Evolutionary conservation across 2,113 vertebrate genomes (phyloP).

Genomic region (Cheirogaleus medius): DNA sequence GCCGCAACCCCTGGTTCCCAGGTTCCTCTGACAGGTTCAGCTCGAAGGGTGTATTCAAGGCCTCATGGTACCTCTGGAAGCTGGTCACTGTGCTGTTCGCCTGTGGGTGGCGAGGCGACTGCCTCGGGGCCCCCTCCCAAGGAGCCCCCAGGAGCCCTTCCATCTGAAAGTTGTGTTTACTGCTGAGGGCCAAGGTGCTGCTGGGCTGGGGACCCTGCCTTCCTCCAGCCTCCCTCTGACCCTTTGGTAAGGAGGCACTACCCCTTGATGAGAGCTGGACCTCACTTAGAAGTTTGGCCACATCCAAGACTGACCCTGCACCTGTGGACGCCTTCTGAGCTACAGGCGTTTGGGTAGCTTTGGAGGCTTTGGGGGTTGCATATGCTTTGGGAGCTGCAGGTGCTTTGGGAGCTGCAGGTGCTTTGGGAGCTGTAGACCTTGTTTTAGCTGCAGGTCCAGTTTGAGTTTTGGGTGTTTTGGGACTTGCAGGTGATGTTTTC

Average conservation of each 20-base stretch:
- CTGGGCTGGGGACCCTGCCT: neutral
- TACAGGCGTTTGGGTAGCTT: neutral
- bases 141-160: constrained; percentile 44
- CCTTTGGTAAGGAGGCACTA: neutral
- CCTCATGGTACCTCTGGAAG: constrained; percentile 90
- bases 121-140: constrained; percentile 46
- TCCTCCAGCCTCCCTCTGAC: constrained; percentile 29
- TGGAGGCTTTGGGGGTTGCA: neutral
- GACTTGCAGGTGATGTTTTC: neutral
- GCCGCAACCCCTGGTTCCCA: constrained; percentile 84
- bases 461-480: constrained; percentile 18
- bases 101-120: constrained; percentile 31
- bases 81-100: constrained; percentile 86
- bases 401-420: neutral
- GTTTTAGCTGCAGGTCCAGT: neutral
- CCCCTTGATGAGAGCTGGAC: neutral
- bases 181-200: neutral
- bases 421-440: neutral
- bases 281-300: neutral
- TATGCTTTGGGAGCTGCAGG: neutral
- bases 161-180: constrained; percentile 31
- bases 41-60: constrained; percentile 86
- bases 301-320: neutral
- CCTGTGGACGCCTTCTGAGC: neutral
- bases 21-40: constrained; percentile 86